A percentile compares a stretch with the other conserved stretches of the same genome.
Evolutionary conservation across 2,113 vertebrate genomes (phyloP).

Genomic region (Pygoscelis antarcticus): DNA sequence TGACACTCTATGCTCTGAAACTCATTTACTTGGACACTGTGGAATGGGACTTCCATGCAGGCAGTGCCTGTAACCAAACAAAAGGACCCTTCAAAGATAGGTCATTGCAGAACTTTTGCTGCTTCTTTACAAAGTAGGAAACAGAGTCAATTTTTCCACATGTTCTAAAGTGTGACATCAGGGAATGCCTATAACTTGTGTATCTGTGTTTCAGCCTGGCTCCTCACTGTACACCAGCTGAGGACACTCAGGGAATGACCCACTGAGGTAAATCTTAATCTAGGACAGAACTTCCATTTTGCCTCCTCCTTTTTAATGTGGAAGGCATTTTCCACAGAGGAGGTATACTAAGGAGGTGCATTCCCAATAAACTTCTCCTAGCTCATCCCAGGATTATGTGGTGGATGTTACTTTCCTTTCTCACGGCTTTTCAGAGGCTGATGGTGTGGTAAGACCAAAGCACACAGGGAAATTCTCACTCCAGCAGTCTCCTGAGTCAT

Average conservation of each 20-base stretch:
- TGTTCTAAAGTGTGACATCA: background rate
- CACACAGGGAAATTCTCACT: background rate
- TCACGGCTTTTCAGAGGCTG: background rate
- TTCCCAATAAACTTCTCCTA: background rate
- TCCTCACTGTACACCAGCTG: accelerated
- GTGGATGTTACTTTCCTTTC: background rate
- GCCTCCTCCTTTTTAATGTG: background rate
- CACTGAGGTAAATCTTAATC: background rate
- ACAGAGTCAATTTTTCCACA: background rate
- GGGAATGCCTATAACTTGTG: background rate
- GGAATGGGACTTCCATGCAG: background rate
- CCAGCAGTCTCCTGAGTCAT: background rate
- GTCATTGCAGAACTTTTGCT: background rate
- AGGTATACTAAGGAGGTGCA: background rate
- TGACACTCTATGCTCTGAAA: background rate
- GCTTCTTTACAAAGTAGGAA: background rate
- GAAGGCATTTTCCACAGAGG: background rate
- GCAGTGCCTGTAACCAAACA: background rate
- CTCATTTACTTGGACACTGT: background rate
- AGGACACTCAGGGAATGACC: background rate
- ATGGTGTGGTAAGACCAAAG: background rate
- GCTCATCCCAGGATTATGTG: background rate
- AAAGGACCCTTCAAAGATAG: background rate
- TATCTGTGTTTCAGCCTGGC: background rate
- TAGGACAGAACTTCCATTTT: background rate